Evolutionary conservation across 2,888 invertebrate genomes (phyloP).

Genomic region (Bellardia pandia): DNA sequence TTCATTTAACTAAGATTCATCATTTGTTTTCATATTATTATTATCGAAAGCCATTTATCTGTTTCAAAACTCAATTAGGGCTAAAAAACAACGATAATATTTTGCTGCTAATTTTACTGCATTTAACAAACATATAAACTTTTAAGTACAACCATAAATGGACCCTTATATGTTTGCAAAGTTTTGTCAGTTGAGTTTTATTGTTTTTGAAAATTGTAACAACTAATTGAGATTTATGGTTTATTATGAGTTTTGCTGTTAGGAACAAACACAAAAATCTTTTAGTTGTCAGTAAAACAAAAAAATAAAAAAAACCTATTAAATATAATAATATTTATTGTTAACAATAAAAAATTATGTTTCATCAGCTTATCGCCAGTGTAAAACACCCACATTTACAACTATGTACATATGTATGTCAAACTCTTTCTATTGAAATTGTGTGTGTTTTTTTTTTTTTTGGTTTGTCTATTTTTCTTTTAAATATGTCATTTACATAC

Average conservation of each 20-base stretch:
- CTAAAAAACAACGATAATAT: no score
- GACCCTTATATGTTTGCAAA: background rate
- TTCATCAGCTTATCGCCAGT: constrained; percentile 59
- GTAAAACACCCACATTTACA: constrained; percentile 60
- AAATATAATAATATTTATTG: constrained; percentile 37
- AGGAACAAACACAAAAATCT: constrained; percentile 36
- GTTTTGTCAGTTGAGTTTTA: background rate
- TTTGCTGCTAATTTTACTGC: background rate
- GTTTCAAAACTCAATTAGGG: background rate
- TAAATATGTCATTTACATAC: constrained; percentile 53
- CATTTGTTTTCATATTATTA: no score
- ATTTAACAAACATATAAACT: background rate
- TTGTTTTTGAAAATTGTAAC: constrained; percentile 4
- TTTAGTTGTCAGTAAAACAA: constrained; percentile 35
- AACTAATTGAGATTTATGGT: constrained; percentile 63
- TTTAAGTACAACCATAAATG: background rate
- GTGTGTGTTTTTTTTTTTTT: background rate
- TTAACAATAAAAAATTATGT: constrained; percentile 56
- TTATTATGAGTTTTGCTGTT: constrained; percentile 32
- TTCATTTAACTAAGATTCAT: no score
- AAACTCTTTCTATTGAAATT: constrained; percentile 32
- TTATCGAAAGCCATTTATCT: no score
- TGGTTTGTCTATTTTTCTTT: constrained; percentile 8
- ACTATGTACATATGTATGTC: background rate
- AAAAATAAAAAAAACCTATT: background rate